phyloP scores from a whole-genome alignment of 2,113 vertebrate species.

The Halichoeres trimaculatus region DNA sequence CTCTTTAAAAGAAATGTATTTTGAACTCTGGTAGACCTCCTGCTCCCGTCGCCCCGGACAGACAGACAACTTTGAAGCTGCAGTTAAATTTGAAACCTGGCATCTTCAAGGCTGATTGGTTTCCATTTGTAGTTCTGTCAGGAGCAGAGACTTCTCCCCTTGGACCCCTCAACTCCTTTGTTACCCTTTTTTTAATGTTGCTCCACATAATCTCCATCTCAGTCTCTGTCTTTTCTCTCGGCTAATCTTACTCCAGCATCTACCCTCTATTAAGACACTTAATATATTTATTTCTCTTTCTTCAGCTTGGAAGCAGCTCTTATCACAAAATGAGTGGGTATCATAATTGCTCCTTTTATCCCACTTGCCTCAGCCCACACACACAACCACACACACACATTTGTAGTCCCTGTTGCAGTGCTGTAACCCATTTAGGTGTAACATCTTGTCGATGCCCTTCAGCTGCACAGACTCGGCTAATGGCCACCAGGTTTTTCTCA shows the following conservation, averaged over 20 bases:
- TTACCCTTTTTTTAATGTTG: slow-evolving; percentile 41
- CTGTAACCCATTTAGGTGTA: slow-evolving; percentile 55
- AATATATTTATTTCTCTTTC: slow-evolving; percentile 55
- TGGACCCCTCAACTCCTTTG: slow-evolving; percentile 38
- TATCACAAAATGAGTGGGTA: slow-evolving; percentile 59
- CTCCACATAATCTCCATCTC: slow-evolving; percentile 44
- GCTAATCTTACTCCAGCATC: slow-evolving; percentile 37
- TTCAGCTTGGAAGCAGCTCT: slow-evolving; percentile 37
- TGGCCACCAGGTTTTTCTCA: slow-evolving; percentile 64
- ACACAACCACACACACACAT: slow-evolving; percentile 13
- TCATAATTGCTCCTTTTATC: slow-evolving; percentile 61
- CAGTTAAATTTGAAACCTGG: slow-evolving; percentile 31
- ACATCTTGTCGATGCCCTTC: slow-evolving; percentile 63
- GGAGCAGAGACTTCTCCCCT: slow-evolving; percentile 40
- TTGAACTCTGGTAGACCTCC: slow-evolving; percentile 18
- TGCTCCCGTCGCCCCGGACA: slow-evolving; percentile 5
- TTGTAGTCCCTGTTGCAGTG: slow-evolving; percentile 27
- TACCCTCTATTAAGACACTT: slow-evolving; percentile 35
- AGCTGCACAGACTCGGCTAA: slow-evolving; percentile 54
- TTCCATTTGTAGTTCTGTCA: slow-evolving; percentile 51
- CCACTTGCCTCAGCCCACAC: slow-evolving; percentile 35
- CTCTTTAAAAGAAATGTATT: background rate
- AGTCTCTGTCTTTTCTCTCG: slow-evolving; percentile 40
- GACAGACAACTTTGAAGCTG: slow-evolving; percentile 33
- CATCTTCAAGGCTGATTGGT: slow-evolving; percentile 31